These are phyloP conservation scores for Caenorhabditis brenneri DNA, from an alignment of 1,140 invertebrate genomes.

Conservation along the genomic window DNA sequence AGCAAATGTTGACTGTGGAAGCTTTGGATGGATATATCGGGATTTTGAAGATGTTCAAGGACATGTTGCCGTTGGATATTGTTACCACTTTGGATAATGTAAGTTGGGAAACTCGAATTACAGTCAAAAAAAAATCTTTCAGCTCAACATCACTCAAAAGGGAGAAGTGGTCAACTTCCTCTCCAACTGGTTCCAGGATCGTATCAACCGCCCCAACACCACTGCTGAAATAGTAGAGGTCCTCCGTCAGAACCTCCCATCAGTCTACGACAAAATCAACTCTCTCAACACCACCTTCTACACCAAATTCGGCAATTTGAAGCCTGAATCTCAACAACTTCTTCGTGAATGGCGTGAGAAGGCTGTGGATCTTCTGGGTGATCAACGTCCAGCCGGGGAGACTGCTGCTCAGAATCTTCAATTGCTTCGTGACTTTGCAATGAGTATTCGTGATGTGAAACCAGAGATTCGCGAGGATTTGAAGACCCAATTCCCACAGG, in stretches of 20 bases:
- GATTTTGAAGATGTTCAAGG: slow-evolving; percentile 43
- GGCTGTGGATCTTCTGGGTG: slow-evolving; percentile 5
- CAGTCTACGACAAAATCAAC: slow-evolving; percentile 41
- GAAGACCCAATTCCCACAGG: slow-evolving; percentile 30
- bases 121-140: background rate
- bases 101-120: background rate
- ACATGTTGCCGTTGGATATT: slow-evolving; percentile 35
- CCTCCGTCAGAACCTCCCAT: background rate
- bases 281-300: slow-evolving; percentile 33
- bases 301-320: slow-evolving; percentile 36
- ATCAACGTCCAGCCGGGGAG: slow-evolving; percentile 26
- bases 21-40: slow-evolving; percentile 39
- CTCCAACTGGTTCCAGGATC: slow-evolving; percentile 39
- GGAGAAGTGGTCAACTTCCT: slow-evolving; percentile 28
- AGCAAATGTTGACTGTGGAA: slow-evolving; percentile 19
- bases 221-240: background rate
- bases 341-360: slow-evolving; percentile 44
- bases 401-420: slow-evolving; percentile 38
- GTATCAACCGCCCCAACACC: background rate
- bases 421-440: slow-evolving; percentile 24
- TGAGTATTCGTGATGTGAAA: slow-evolving; percentile 20
- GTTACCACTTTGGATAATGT: slow-evolving; percentile 4
- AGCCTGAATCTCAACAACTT: slow-evolving; percentile 29
- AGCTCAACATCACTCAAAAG: slow-evolving; percentile 31
- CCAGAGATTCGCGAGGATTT: slow-evolving; percentile 27